These are phyloP conservation scores for Eupithecia inturbata DNA, from an alignment of 2,888 invertebrate genomes.

Conservation along the genomic window DNA sequence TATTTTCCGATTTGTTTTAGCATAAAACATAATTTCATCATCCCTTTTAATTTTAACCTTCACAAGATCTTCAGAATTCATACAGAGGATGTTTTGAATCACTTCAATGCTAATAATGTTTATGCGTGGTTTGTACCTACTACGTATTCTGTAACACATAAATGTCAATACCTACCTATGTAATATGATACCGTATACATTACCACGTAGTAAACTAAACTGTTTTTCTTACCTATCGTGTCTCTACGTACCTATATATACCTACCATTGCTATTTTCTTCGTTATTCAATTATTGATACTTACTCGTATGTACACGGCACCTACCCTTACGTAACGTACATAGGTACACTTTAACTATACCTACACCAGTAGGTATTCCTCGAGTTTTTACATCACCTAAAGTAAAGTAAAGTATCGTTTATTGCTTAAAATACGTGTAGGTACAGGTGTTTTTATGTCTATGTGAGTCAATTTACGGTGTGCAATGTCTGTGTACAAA, in stretches of 20 bases:
- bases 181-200: neutral
- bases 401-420: too few species aligned
- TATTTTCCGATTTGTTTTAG: neutral
- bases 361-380: too few species aligned
- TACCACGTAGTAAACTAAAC: neutral
- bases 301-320: neutral
- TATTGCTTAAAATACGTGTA: too few species aligned
- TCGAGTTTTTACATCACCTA: too few species aligned
- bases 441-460: too few species aligned
- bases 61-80: slow-evolving; percentile 14
- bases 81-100: slow-evolving; percentile 16
- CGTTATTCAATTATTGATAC: neutral
- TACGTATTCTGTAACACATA: neutral
- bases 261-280: neutral
- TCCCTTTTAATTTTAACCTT: slow-evolving; percentile 12
- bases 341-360: too few species aligned
- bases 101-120: slow-evolving; percentile 8
- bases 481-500: too few species aligned
- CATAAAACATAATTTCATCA: neutral
- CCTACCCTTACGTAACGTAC: too few species aligned
- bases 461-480: too few species aligned
- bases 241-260: neutral
- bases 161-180: neutral
- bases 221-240: neutral
- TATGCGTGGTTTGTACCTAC: neutral